Evolutionary conservation across 2,888 invertebrate genomes (phyloP), one percentile per base, ranked within the genome.

Genomic region (Philereme transversata): DNA sequence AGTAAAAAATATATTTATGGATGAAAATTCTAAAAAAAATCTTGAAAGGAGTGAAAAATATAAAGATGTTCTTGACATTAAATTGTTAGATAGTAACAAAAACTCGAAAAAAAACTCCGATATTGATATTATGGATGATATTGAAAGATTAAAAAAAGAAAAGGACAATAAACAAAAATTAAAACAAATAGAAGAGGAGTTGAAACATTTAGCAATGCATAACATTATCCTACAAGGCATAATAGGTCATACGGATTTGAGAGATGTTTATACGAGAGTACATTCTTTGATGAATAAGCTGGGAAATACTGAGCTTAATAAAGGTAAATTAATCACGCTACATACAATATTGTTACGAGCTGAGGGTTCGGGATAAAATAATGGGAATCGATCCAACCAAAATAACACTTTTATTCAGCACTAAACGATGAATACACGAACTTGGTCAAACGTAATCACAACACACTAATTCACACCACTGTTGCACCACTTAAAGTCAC

Each of bases 191-290:
- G 22, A 33, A 5, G 5, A 46, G 3, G 78, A 83, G 10, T 46
- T 83, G 5, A 48, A 86, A n/a, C 84, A 87, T 70, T 47, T 83
- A n/a, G 81, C 82, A 0, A 79, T 88, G 74, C 87, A 88, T 44
- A 85, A 87, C 56, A 77, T 86, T 9, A 62, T 90, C 0, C 60
- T 86, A 0, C 80, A 85, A 75, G 88, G 86, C 4, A 80, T 87
- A 0, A 72, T 83, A 5, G 79, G 77, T 0, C 85, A 87, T 55
- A 80, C 81, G 78, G 83, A 89, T 57, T 60, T 86, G 6, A 81
- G 77, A 49, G 81, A 85, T 4, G 81, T 88, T 0, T 81, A 78
- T 47, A 73, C 71, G 1, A 75, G 71, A 47, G 71, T 84, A 0
- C 74, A 77, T 9, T 5, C 60, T 0, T 52, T 83, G 7, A 64